Percentiles rank a stretch among this genome's conserved stretches.
Evolutionary conservation across 2,113 vertebrate species (phyloP).

Genomic region (Monarcha castaneiventris): DNA sequence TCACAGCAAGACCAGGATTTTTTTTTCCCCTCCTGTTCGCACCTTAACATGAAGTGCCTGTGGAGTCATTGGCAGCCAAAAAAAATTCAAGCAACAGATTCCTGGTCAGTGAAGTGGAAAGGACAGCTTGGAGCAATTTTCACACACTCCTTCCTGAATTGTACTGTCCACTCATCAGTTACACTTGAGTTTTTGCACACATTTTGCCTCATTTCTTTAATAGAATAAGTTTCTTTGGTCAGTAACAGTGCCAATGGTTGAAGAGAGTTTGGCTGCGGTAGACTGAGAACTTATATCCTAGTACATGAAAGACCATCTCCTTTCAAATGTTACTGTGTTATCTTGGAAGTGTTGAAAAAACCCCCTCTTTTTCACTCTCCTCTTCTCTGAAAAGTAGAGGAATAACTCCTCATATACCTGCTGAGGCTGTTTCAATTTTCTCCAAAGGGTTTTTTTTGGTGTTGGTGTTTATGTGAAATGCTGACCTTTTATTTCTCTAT

Average conservation of each 20-base stretch:
- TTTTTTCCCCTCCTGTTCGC: not conserved
- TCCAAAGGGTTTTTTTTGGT: not conserved
- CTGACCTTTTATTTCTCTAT: not conserved
- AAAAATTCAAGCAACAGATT: not conserved
- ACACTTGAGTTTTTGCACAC: not conserved
- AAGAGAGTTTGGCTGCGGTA: not conserved
- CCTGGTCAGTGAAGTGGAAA: not conserved
- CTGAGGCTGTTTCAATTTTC: not conserved
- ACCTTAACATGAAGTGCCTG: not conserved
- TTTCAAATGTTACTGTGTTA: not conserved
- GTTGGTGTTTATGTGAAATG: not conserved
- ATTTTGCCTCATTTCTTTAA: not conserved
- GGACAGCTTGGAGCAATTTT: not conserved
- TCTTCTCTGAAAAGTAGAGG: not conserved
- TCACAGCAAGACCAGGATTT: not conserved
- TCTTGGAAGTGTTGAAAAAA: not conserved
- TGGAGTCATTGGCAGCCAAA: not conserved
- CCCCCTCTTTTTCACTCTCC: not conserved
- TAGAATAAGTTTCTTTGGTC: not conserved
- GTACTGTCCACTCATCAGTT: not conserved
- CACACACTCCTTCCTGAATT: not conserved
- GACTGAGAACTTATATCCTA: not conserved
- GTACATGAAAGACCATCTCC: not conserved
- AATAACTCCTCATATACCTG: not conserved
- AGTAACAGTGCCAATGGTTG: not conserved